Percentiles rank a stretch among this genome's conserved stretches.
Conservation (phyloP, 2,797 vertebrate species). For the Orientallactaga sibirica region DNA sequence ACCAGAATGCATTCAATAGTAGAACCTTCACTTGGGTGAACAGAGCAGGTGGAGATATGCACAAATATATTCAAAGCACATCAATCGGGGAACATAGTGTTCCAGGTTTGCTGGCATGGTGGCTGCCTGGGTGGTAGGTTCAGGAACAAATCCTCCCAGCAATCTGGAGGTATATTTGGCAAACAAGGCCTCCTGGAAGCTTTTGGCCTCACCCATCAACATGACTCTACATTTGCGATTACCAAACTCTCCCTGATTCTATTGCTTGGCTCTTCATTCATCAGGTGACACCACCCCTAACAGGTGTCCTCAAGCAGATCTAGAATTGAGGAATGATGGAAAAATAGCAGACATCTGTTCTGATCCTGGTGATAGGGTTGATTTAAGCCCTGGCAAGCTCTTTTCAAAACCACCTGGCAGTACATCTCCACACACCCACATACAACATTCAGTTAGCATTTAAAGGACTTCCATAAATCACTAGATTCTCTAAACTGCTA, state of each 20-base stretch:
- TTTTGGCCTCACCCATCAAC: neutral
- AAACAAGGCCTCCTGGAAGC: neutral
- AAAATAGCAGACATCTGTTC: constrained; percentile 66
- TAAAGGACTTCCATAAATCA: constrained; percentile 66
- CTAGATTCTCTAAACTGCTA: constrained; percentile 56
- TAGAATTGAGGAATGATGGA: constrained; percentile 35
- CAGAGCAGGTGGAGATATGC: constrained; percentile 59
- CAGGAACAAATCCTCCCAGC: constrained; percentile 53
- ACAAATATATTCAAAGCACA: constrained; percentile 62
- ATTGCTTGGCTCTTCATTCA: neutral
- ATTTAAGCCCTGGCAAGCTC: constrained; percentile 69
- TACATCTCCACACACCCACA: constrained; percentile 60
- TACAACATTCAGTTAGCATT: constrained; percentile 68
- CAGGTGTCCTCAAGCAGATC: constrained; percentile 60
- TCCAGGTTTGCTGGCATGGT: constrained; percentile 67
- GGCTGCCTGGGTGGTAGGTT: constrained; percentile 27
- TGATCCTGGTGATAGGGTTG: constrained; percentile 68
- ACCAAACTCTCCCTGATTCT: constrained; percentile 28
- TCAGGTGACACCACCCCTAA: constrained; percentile 54
- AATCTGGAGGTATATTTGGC: constrained; percentile 72
- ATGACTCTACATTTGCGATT: constrained; percentile 33
- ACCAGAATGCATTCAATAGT: constrained; percentile 14
- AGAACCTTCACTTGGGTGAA: constrained; percentile 50
- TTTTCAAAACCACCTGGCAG: constrained; percentile 71
- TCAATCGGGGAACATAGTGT: constrained; percentile 29